Evolutionary conservation across 2,113 vertebrate species (phyloP).

Genomic region (Scomber colias): DNA sequence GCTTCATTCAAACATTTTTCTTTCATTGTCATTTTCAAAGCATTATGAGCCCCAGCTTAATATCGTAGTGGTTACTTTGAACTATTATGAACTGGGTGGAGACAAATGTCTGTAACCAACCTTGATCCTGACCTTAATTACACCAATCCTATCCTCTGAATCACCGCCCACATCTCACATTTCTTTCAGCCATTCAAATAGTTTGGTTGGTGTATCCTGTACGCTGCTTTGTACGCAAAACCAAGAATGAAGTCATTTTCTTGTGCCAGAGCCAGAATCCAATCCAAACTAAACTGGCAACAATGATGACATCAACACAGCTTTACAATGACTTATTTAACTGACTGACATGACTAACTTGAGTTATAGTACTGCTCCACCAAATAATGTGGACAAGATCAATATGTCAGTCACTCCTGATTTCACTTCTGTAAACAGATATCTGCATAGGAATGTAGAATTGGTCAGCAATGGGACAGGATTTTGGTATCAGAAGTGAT

Average conservation of each 20-base stretch:
- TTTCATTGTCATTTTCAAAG: conserved; percentile 20
- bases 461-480: too few species aligned
- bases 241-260: not conserved
- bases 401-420: too few species aligned
- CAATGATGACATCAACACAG: not conserved
- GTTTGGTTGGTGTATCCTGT: not conserved
- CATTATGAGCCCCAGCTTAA: not conserved
- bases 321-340: not conserved
- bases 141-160: not conserved
- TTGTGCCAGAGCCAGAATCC: not conserved
- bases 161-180: not conserved
- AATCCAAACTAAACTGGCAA: too few species aligned
- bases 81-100: not conserved
- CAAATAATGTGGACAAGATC: too few species aligned
- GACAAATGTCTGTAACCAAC: not conserved
- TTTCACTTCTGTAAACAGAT: too few species aligned
- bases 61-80: not conserved
- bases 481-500: too few species aligned
- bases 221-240: not conserved
- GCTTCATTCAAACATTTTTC: conserved; percentile 15
- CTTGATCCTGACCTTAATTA: not conserved
- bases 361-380: too few species aligned
- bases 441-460: too few species aligned
- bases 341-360: too few species aligned
- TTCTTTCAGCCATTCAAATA: not conserved